Percentiles rank a stretch among this genome's conserved stretches.
phyloP scores from a whole-genome alignment of 2,888 invertebrate species.

The Omphaloscelis lunosa region DNA sequence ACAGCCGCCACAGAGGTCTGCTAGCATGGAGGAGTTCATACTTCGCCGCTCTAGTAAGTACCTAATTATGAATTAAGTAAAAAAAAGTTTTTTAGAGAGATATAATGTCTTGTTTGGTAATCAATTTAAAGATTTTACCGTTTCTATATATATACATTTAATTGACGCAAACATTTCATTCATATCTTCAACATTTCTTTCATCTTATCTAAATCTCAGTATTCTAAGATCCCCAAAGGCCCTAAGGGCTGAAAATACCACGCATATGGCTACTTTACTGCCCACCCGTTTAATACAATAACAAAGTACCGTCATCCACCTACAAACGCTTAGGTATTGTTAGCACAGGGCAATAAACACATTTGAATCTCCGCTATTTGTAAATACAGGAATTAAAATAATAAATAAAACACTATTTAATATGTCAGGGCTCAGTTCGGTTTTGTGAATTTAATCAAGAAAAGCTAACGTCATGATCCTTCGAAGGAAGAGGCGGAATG shows the following conservation, averaged over 20 bases:
- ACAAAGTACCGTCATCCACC: not conserved
- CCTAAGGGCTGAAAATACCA: not conserved
- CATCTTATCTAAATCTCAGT: not conserved
- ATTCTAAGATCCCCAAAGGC: not conserved
- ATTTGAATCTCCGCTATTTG: not conserved
- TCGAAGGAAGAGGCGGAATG: too few species aligned
- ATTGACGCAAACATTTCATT: not conserved
- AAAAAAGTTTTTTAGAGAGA: too few species aligned
- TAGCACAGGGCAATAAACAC: not conserved
- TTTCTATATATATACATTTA: not conserved
- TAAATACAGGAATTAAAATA: not conserved
- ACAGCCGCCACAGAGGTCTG: too few species aligned
- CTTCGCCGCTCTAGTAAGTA: too few species aligned
- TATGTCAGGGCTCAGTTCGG: not conserved
- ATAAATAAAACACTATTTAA: not conserved
- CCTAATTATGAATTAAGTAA: not conserved
- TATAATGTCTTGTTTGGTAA: not conserved
- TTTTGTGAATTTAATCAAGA: conserved; percentile 1
- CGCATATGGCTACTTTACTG: not conserved
- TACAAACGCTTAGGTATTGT: not conserved
- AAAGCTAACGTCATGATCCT: not conserved
- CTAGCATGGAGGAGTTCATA: too few species aligned
- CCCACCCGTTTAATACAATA: not conserved
- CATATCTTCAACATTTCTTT: not conserved
- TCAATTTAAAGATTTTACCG: not conserved